phyloP scores from a whole-genome alignment of 2,797 vertebrate species.

The Sebastes jordani region DNA sequence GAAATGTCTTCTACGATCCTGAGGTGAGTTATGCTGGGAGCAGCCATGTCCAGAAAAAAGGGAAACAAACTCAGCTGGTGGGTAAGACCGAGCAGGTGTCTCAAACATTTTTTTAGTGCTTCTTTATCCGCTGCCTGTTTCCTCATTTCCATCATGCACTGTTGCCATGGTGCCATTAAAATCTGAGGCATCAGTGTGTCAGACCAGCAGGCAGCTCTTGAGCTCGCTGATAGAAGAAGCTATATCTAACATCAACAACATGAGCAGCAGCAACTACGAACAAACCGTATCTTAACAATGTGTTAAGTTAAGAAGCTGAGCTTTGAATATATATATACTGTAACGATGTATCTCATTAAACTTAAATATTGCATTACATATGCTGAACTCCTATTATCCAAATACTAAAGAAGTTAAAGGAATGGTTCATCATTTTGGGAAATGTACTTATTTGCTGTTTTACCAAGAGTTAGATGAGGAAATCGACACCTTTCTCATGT shows the following conservation, averaged over 20 bases:
- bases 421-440: background rate
- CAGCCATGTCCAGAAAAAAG: background rate
- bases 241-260: background rate
- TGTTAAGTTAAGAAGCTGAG: background rate
- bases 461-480: background rate
- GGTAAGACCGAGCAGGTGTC: background rate
- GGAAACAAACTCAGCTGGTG: background rate
- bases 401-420: background rate
- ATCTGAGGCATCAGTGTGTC: conserved; percentile 5
- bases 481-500: background rate
- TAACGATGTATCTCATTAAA: background rate
- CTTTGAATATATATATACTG: background rate
- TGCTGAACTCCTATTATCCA: background rate
- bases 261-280: background rate
- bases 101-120: conserved; percentile 6
- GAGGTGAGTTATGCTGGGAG: background rate
- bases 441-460: background rate
- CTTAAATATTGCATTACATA: background rate
- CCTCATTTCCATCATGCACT: conserved; percentile 9
- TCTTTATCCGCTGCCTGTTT: conserved; percentile 5
- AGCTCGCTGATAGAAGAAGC: background rate
- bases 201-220: background rate
- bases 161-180: conserved; percentile 27
- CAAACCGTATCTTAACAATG: background rate
- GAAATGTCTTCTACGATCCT: background rate